Conservation (phyloP, 2,797 vertebrate genomes). For the Muscicapa striata region DNA sequence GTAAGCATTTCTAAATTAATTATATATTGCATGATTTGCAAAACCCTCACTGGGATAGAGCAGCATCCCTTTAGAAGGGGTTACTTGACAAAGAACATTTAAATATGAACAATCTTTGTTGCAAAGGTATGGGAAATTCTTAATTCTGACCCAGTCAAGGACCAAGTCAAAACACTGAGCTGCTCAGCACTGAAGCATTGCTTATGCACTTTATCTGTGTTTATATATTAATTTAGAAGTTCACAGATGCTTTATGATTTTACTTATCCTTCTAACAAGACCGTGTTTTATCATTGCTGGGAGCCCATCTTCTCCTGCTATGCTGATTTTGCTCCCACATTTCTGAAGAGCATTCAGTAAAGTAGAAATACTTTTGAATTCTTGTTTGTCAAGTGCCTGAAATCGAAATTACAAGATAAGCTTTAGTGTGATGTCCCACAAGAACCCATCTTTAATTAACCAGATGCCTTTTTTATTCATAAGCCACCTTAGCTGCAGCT, state of each 20-base stretch:
- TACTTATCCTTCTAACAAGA: constrained; percentile 93
- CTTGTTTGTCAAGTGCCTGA: constrained; percentile 84
- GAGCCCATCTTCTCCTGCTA: constrained; percentile 81
- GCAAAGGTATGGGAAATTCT: background rate
- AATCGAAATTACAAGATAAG: constrained; percentile 42
- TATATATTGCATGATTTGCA: background rate
- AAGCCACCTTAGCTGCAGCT: background rate
- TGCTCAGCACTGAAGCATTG: background rate
- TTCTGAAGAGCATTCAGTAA: constrained; percentile 83
- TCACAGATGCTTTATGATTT: background rate
- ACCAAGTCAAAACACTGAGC: background rate
- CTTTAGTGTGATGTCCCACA: background rate
- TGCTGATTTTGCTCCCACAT: constrained; percentile 79
- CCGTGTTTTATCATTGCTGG: constrained; percentile 81
- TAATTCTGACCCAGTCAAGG: background rate
- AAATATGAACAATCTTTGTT: background rate
- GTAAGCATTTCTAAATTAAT: background rate
- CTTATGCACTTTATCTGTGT: background rate
- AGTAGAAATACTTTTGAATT: constrained; percentile 75
- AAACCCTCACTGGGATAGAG: background rate
- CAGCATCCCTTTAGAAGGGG: background rate
- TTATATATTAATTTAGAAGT: background rate
- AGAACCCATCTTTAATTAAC: background rate
- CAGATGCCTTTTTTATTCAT: background rate
- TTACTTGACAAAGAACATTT: background rate